phyloP scores from a whole-genome alignment of 2,888 invertebrate genomes.

The Eugnorisma glareosa region DNA sequence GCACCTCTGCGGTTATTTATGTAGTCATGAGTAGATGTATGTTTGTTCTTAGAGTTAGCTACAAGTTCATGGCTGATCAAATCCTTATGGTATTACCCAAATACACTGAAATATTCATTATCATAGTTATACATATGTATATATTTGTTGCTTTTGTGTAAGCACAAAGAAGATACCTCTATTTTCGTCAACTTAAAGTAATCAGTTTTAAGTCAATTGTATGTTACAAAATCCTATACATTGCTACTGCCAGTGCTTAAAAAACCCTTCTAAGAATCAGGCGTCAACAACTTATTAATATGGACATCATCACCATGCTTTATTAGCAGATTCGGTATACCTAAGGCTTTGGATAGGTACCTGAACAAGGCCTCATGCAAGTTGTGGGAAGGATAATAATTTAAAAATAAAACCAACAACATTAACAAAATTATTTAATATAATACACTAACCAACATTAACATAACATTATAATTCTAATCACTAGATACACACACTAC shows the following conservation, averaged over 20 bases:
- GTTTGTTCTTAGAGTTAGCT: constrained; percentile 27
- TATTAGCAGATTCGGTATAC: neutral
- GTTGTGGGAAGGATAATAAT: neutral
- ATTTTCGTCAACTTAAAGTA: neutral
- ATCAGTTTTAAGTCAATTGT: neutral
- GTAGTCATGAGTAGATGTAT: neutral
- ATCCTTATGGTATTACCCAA: constrained; percentile 17
- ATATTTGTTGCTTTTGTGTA: neutral
- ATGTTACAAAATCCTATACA: neutral
- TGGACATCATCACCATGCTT: neutral
- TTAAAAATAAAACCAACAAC: neutral
- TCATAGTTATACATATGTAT: neutral
- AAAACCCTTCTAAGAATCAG: neutral
- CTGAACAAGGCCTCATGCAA: too few species aligned
- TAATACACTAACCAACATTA: neutral
- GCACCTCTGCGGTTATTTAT: constrained; percentile 33
- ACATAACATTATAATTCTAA: neutral
- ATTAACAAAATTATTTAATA: constrained; percentile 23
- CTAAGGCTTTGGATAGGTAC: neutral
- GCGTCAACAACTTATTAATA: neutral
- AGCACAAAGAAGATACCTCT: neutral
- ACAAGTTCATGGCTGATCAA: constrained; percentile 24
- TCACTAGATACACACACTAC: constrained; percentile 16
- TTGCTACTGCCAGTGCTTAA: neutral
- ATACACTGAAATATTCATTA: neutral